Percentiles rank a stretch among this genome's conserved stretches.
These are phyloP conservation scores for Tipula vernalis DNA, from an alignment of 2,888 invertebrate species.

Conservation along the genomic window DNA sequence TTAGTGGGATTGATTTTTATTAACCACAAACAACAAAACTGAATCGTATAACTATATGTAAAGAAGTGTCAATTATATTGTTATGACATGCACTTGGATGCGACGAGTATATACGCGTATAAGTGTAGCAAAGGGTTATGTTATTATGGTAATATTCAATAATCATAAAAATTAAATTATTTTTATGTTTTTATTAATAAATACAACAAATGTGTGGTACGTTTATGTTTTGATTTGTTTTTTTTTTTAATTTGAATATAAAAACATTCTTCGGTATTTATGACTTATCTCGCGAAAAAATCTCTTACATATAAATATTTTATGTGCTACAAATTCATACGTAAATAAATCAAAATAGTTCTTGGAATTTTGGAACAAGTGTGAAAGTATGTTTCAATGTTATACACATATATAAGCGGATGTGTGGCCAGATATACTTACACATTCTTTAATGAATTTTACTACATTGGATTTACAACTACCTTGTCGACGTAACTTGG, in stretches of 20 bases:
- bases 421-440: background rate
- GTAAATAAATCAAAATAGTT: background rate
- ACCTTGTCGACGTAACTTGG: too few relatives aligned
- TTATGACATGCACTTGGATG: background rate
- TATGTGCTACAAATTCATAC: too few relatives aligned
- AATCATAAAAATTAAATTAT: background rate
- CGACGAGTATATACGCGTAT: too few relatives aligned
- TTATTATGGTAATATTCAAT: background rate
- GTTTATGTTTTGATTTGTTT: background rate
- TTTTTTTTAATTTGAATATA: background rate
- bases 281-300: background rate
- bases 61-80: background rate
- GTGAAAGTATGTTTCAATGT: background rate
- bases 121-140: background rate
- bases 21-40: background rate
- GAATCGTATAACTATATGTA: background rate
- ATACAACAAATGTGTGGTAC: background rate
- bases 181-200: background rate
- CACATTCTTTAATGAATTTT: too few relatives aligned
- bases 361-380: background rate
- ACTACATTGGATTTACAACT: too few relatives aligned
- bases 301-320: background rate
- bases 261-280: background rate
- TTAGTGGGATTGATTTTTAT: background rate
- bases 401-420: background rate